phyloP scores from a whole-genome alignment of 2,113 vertebrate genomes.

The Epinephelus fuscoguttatus region DNA sequence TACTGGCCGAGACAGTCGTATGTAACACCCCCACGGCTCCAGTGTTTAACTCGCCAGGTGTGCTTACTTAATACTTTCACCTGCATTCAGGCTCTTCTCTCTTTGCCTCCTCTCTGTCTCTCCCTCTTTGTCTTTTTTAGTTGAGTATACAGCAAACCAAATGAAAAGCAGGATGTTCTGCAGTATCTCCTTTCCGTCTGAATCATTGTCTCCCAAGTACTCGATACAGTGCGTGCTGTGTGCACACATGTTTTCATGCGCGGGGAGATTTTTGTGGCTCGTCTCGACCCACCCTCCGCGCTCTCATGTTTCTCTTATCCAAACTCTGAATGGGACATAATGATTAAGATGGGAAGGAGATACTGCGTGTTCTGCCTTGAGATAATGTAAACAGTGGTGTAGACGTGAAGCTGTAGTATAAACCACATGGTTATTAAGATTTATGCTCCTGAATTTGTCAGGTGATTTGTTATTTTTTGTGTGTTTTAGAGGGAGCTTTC shows the following conservation, averaged over 20 bases:
- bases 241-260: constrained; percentile 45
- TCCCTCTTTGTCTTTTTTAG: constrained; percentile 38
- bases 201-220: constrained; percentile 66
- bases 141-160: constrained; percentile 49
- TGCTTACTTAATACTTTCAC: constrained; percentile 89
- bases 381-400: constrained; percentile 66
- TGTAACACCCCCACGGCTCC: constrained; percentile 99
- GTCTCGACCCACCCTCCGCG: constrained; percentile 40
- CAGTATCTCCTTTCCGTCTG: constrained; percentile 72
- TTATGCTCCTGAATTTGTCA: constrained; percentile 49
- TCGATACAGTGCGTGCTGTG: constrained; percentile 26
- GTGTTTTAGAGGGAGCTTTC: constrained; percentile 41
- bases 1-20: constrained; percentile 99
- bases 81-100: constrained; percentile 52
- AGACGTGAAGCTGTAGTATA: constrained; percentile 52
- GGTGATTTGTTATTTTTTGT: constrained; percentile 40
- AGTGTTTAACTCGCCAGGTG: constrained; percentile 99
- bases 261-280: constrained; percentile 55
- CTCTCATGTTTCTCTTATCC: constrained; percentile 64
- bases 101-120: constrained; percentile 24
- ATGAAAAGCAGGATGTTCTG: constrained; percentile 62
- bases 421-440: constrained; percentile 69
- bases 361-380: constrained; percentile 68
- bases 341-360: constrained; percentile 74
- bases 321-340: constrained; percentile 55